Evolutionary conservation across 2,797 vertebrate genomes (phyloP).

Genomic region (Prionace glauca): DNA sequence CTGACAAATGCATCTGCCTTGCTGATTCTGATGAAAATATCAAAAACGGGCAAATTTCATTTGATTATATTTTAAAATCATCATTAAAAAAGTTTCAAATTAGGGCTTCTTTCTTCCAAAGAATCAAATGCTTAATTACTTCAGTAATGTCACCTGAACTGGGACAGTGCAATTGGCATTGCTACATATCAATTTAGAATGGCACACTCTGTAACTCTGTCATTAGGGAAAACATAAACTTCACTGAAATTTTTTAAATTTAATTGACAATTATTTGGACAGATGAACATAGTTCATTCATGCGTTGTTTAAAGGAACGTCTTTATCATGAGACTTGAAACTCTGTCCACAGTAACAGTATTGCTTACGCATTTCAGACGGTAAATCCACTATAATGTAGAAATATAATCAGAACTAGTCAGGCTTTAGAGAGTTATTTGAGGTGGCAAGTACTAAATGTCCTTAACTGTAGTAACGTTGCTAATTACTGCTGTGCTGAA

Average conservation of each 20-base stretch:
- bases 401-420: background rate
- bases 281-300: background rate
- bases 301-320: background rate
- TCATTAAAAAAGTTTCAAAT: slow-evolving; percentile 17
- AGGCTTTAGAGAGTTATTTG: slow-evolving; percentile 21
- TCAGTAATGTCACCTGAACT: background rate
- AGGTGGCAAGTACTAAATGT: slow-evolving; percentile 14
- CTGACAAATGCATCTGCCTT: slow-evolving; percentile 48
- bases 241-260: background rate
- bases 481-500: slow-evolving; percentile 22
- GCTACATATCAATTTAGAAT: background rate
- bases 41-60: background rate
- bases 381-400: background rate
- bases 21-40: slow-evolving; percentile 41
- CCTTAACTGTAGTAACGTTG: background rate
- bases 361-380: slow-evolving; percentile 4
- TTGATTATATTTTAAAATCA: background rate
- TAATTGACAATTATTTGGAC: background rate
- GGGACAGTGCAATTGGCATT: background rate
- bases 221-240: background rate
- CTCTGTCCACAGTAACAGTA: background rate
- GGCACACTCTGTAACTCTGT: background rate
- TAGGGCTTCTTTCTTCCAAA: background rate
- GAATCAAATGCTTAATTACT: background rate
- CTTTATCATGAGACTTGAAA: background rate